Base-by-base conservation (phyloP, 2,888 invertebrate species). In the Heteromyza rotundicornis region DNA sequence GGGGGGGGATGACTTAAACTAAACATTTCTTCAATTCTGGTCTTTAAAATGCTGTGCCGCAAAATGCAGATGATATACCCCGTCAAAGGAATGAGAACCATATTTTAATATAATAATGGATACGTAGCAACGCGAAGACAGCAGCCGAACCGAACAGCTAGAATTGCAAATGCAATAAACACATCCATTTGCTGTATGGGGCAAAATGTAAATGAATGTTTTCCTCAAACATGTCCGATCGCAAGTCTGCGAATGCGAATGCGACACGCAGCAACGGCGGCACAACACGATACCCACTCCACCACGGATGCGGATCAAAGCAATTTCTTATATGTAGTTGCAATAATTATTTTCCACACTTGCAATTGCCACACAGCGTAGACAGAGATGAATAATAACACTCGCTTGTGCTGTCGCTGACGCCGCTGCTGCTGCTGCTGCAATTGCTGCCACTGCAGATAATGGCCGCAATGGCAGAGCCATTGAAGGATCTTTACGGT, bases 271-370 rank as follows among this genome's bases (percentile, higher is more conserved):
- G 40, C 40, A 40, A 40, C 14, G 3, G 40, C 16, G n/a, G 40
- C 40, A n/a, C n/a, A 27, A 40, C 40, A 40, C 12, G 32, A 5
- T 40, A 3, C 19, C 20, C 2, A 3, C 47, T 3, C 20, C 47
- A 20, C 17, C 20, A 20, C 19, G 17, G 17, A 2, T 19, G 20
- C 47, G 20, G 47, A 47, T 47, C 47, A 47, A 47, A 47, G 47
- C 20, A 47, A 47, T 47, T 47, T 5, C 47, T 47, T 5, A n/a
- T 14, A 7, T 7, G 40, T 40, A 12, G 44, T 24, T 19, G 44
- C 24, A 50, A 59, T 59, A 59, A 59, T 57, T 57, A 57, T 36
- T 44, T 59, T 59, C 52, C 35, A 57, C 57, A 57, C 57, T 57
- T 57, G 50, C 36, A 57, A 57, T 57, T 59, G 58, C 40, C 17